phyloP scores from a whole-genome alignment of 2,797 vertebrate genomes.

The Myripristis jacobus region DNA sequence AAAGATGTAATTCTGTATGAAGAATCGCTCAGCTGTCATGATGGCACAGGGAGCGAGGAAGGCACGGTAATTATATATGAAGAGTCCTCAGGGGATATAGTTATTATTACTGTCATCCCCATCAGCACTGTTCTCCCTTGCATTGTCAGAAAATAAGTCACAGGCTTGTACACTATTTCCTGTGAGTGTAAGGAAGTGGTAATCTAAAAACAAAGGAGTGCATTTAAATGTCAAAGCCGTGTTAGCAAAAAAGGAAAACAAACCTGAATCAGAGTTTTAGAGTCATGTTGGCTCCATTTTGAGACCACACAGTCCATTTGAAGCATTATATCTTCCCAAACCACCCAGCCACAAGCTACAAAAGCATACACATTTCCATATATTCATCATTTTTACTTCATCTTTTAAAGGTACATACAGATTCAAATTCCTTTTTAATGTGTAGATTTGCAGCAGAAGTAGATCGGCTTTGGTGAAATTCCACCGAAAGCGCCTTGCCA shows the following conservation, averaged over 20 bases:
- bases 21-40: slow-evolving; percentile 34
- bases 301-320: not conserved
- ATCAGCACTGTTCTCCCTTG: not conserved
- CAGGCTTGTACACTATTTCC: not conserved
- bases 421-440: no score
- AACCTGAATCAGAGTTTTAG: not conserved
- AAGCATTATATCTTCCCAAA: no score
- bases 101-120: slow-evolving; percentile 44
- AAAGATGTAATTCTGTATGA: slow-evolving; percentile 44
- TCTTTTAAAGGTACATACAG: no score
- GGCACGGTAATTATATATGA: slow-evolving; percentile 32
- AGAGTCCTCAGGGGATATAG: not conserved
- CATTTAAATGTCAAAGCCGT: no score
- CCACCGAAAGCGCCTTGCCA: not conserved
- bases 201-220: no score
- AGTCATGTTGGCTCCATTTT: not conserved
- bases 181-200: not conserved
- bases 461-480: not conserved
- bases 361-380: no score
- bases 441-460: not conserved
- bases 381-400: no score
- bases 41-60: slow-evolving; percentile 8
- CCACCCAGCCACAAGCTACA: no score
- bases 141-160: no score
- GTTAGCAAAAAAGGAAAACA: no score